Evolutionary conservation across 2,888 invertebrate genomes (phyloP), one percentile per base, ranked within the genome.

Genomic region (Rhynchonema sp.): DNA sequence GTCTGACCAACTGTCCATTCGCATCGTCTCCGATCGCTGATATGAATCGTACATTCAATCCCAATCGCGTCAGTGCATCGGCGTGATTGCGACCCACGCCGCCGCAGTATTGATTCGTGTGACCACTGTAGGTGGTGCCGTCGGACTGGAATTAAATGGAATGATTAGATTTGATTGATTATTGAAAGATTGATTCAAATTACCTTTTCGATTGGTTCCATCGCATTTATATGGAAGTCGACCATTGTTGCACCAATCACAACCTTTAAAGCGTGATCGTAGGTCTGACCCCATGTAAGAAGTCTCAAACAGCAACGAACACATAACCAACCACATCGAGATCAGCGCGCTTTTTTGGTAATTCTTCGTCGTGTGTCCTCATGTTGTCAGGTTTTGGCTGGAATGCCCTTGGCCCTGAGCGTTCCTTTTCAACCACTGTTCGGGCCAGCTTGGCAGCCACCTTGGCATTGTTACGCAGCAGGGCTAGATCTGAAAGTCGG

Each of bases 11-110:
- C 17, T 62, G 56, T 0, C 62, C 74, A 62, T 74, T 70, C 17
- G 66, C 63, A 73, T 90, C 90, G 59, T 81, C 77, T 0, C 88
- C 90, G 1, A 90, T 73, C 0, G 83, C 83, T 0, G 88, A 84
- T 52, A 91, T 78, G 55, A 91, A 81, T 38, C 38, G 38, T 17
- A 38, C 38, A 6, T 71, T 69, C 0, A 83, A 80, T 56, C 79
- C 79, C 30, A 91, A 78, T 67, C 84, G 82, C 67, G 80, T 80
- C 58, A 96, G 76, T 26, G 86, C 87, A 68, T 90, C 88, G 1
- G 88, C 87, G 59, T 94, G 80, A 74, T 96, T 96, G 58, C 92
- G 80, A 0, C 83, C 94, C 0, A 96, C 96, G 22, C 96, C 92
- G 13, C 92, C 91, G 3, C 81, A 82, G 60, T 81, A 81, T 67